Base-by-base conservation (phyloP, 2,113 vertebrate genomes). In the Prunella himalayana region DNA sequence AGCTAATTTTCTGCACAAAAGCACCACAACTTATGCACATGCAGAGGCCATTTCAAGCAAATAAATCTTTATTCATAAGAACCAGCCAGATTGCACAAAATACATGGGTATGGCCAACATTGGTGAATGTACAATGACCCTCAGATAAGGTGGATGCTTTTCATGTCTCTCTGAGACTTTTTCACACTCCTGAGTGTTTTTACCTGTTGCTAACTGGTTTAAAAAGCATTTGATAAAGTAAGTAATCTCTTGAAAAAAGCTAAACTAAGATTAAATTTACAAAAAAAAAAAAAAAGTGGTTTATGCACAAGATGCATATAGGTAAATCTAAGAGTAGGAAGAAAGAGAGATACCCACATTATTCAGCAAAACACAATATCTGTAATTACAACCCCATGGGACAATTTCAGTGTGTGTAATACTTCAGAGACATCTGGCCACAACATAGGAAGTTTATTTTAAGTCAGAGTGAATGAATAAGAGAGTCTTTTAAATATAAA, bases 71-170 rank as follows among this genome's bases (percentile, higher is more conserved):
- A 50, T 47, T 87, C 37, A 65, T 45, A 31, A 45, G 30, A 20
- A 68, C 13, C 44, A 66, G 39, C 13, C 53, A 80, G 15, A 50
- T 6, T 81, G 18, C 15, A 24, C 37, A 78, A 42, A 88, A 90
- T 7, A 50, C 13, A 18, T 10, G 25, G 20, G 1, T 57, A 35
- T 56, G 7, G 7, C 8, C 64, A 51, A 22, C 18, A n/a, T 0
- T 16, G 2, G 5, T 15, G 37, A 23, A 39, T 2, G 2, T 31
- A 25, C 10, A 22, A 82, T 85, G 45, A 65, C 45, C 12, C 23
- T 78, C 44, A 47, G 41, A 42, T 60, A 27, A 65, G 7, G 17
- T 17, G 28, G 30, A 75, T 70, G 20, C 3, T 73, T 10, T 61
- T 78, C 6, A n/a, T 54, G 15, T 11, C 30, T 69, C 31, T 31